A percentile compares a stretch with the other conserved stretches of the same genome.
Evolutionary conservation across 2,113 vertebrate genomes (phyloP).

Genomic region (Coregonus clupeaformis): DNA sequence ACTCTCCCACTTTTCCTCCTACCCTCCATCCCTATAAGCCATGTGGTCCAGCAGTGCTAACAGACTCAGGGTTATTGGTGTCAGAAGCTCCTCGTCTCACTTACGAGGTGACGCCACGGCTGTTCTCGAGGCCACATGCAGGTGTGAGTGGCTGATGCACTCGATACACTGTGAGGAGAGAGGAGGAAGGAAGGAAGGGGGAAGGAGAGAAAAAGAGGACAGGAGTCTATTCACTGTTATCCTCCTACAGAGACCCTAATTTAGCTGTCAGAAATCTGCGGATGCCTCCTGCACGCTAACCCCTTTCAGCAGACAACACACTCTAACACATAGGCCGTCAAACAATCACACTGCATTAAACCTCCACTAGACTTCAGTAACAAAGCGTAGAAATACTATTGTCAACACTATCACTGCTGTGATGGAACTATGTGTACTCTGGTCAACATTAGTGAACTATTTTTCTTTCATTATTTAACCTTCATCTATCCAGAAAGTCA

Average conservation of each 20-base stretch:
- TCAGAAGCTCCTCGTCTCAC: conserved; percentile 66
- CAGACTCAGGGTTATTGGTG: conserved; percentile 70
- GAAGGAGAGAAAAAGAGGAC: conserved; percentile 34
- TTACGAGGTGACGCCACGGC: conserved; percentile 55
- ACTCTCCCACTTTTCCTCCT: conserved; percentile 48
- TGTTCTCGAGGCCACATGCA: conserved; percentile 70
- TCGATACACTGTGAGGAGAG: conserved; percentile 71
- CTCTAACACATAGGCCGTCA: background rate
- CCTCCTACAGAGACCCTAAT: conserved; percentile 62
- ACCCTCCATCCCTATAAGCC: conserved; percentile 58
- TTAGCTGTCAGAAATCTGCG: conserved; percentile 29
- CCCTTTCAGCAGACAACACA: background rate
- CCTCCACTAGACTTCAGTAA: no score
- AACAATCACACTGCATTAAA: no score
- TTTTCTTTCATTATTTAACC: no score
- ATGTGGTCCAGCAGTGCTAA: conserved; percentile 60
- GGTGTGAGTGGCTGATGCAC: conserved; percentile 75
- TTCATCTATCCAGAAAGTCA: no score
- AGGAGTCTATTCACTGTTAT: conserved; percentile 49
- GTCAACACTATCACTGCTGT: no score
- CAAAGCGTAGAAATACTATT: no score
- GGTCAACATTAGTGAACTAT: no score
- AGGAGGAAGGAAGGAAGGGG: conserved; percentile 50
- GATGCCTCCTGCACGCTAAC: background rate
- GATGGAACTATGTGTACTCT: no score